These are phyloP conservation scores for Pterocles burchelli DNA, from an alignment of 2,113 vertebrate genomes.

Conservation along the genomic window DNA sequence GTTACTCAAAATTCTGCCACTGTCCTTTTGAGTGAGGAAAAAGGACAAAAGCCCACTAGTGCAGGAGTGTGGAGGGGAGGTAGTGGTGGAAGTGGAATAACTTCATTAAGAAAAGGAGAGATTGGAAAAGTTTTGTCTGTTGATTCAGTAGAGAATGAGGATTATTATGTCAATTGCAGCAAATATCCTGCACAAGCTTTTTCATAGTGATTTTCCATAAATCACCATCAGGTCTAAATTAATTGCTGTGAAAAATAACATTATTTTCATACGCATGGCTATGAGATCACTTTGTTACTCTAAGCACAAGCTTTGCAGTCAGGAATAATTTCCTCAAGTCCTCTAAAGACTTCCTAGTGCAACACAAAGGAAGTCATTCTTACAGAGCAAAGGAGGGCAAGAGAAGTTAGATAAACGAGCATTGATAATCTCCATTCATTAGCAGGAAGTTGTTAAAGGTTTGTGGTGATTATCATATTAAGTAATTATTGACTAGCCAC, in stretches of 20 bases:
- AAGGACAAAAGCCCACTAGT: not conserved
- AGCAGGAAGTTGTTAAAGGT: slow-evolving; percentile 21
- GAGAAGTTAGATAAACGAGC: not conserved
- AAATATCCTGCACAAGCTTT: not conserved
- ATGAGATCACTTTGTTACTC: not conserved
- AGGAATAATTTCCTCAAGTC: slow-evolving; percentile 22
- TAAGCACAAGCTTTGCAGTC: not conserved
- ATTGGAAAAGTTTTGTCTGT: not conserved
- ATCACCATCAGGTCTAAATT: not conserved
- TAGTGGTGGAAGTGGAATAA: not conserved
- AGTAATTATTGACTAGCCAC: slow-evolving; percentile 6
- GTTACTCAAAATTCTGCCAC: not conserved
- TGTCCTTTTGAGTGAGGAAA: not conserved
- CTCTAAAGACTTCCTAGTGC: slow-evolving; percentile 8
- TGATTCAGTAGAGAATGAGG: not conserved
- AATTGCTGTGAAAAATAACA: not conserved
- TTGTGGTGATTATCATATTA: not conserved
- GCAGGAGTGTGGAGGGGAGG: not conserved
- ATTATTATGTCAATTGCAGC: not conserved
- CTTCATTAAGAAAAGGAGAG: not conserved
- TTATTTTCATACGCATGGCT: not conserved
- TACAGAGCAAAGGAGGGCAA: not conserved
- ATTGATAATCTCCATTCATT: not conserved
- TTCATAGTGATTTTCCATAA: slow-evolving; percentile 13
- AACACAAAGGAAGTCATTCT: not conserved